phyloP scores from a whole-genome alignment of 2,888 invertebrate species.

The Harpagoxenus sublaevis region DNA sequence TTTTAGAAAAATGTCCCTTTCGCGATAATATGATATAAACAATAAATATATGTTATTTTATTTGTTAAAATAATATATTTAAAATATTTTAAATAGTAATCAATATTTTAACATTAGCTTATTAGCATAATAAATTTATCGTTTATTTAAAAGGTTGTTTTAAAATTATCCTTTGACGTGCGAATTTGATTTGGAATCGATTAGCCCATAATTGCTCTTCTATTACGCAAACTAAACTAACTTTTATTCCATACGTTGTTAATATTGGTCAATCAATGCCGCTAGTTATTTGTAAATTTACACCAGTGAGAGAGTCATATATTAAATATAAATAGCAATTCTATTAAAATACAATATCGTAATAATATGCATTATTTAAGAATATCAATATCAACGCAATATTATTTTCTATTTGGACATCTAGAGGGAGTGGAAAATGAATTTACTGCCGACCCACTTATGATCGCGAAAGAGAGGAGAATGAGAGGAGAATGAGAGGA shows the following conservation, averaged over 20 bases:
- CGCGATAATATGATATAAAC: background rate
- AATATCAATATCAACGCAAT: background rate
- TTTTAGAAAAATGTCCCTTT: background rate
- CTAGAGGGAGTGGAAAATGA: slow-evolving; percentile 51
- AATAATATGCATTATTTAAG: background rate
- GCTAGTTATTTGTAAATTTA: background rate
- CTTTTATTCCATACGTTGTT: background rate
- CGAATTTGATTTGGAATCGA: background rate
- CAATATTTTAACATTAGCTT: background rate
- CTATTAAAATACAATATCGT: background rate
- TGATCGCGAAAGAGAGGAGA: background rate
- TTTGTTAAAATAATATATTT: background rate
- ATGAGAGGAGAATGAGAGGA: background rate
- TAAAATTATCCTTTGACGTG: background rate
- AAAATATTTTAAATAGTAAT: background rate
- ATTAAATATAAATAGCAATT: background rate
- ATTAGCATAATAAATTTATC: background rate
- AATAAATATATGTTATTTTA: background rate
- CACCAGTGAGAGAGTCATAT: background rate
- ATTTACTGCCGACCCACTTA: slow-evolving; percentile 62
- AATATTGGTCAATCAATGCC: background rate
- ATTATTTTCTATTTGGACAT: slow-evolving; percentile 57
- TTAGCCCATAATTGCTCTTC: background rate
- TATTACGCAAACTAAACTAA: background rate
- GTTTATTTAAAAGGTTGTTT: background rate